These are phyloP conservation scores for Diorhabda sublineata DNA, from an alignment of 1,140 invertebrate species.

Conservation along the genomic window DNA sequence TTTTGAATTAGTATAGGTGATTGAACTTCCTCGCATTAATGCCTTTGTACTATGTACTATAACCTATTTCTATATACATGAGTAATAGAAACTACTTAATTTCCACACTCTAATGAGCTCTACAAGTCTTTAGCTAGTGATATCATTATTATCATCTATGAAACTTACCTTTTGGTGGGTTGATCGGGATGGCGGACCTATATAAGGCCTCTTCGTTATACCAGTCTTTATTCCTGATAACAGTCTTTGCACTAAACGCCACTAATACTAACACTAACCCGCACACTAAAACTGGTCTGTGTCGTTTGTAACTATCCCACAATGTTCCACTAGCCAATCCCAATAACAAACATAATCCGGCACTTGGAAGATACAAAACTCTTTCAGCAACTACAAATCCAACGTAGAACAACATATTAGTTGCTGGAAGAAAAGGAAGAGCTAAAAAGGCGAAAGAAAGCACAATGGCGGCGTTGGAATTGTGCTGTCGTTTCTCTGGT, in stretches of 20 bases:
- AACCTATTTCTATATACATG: too few species aligned
- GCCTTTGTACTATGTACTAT: too few species aligned
- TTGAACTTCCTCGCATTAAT: too few species aligned
- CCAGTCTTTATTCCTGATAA: constrained; percentile 87
- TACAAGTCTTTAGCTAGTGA: too few species aligned
- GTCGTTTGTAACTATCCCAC: constrained; percentile 39
- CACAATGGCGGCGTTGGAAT: constrained; percentile 48
- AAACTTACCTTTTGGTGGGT: constrained; percentile 93
- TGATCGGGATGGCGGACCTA: constrained; percentile 82
- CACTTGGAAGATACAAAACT: constrained; percentile 91
- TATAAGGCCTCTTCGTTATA: constrained; percentile 89
- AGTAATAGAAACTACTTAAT: too few species aligned
- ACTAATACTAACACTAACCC: constrained; percentile 61
- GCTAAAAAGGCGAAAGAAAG: constrained; percentile 74
- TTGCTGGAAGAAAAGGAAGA: constrained; percentile 89
- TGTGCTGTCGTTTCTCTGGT: constrained; percentile 28
- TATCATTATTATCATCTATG: too few species aligned
- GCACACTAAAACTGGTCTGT: constrained; percentile 47
- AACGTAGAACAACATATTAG: constrained; percentile 92
- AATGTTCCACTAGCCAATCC: constrained; percentile 67
- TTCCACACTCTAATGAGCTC: too few species aligned
- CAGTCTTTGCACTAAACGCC: constrained; percentile 70
- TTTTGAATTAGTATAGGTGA: too few species aligned
- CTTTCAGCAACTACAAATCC: constrained; percentile 96
- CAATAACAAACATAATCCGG: constrained; percentile 88